Evolutionary conservation across 1,140 invertebrate species (phyloP).

Genomic region (Hylaeus volcanicus): DNA sequence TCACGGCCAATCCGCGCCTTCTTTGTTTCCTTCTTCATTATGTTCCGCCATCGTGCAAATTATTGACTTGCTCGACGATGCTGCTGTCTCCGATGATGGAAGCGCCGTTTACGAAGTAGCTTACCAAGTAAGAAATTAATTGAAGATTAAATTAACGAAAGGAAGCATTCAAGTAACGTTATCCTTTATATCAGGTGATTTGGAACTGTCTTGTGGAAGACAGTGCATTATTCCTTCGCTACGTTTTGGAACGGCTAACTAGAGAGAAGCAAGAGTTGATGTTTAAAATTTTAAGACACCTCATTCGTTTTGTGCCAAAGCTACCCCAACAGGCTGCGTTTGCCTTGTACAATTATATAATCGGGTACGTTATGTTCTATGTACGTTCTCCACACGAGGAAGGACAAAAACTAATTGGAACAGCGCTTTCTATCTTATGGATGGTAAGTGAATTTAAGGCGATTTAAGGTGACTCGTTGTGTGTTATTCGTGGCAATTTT

Average conservation of each 20-base stretch:
- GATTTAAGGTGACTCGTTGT: too few species aligned
- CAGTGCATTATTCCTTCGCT: constrained; percentile 96
- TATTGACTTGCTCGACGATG: constrained; percentile 96
- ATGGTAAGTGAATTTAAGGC: constrained; percentile 84
- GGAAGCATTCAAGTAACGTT: neutral
- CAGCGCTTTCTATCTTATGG: constrained; percentile 97
- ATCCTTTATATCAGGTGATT: constrained; percentile 86
- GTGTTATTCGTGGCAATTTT: neutral
- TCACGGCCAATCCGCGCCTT: constrained; percentile 93
- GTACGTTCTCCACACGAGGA: constrained; percentile 96
- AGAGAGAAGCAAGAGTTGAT: constrained; percentile 97
- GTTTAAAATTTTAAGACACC: constrained; percentile 94
- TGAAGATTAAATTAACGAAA: neutral
- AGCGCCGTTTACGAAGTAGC: constrained; percentile 94
- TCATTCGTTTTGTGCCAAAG: constrained; percentile 95
- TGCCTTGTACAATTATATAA: constrained; percentile 99
- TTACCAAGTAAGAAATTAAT: constrained; percentile 84
- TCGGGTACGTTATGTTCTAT: constrained; percentile 99
- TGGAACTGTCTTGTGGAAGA: constrained; percentile 99
- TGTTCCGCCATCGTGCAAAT: constrained; percentile 97
- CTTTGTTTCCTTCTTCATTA: constrained; percentile 97
- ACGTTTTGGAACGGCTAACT: constrained; percentile 97
- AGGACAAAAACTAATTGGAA: constrained; percentile 95
- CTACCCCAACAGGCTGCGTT: constrained; percentile 98
- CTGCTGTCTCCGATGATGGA: constrained; percentile 96